These are phyloP conservation scores for Crotalus tigris DNA, from an alignment of 2,113 vertebrate species.

Conservation along the genomic window DNA sequence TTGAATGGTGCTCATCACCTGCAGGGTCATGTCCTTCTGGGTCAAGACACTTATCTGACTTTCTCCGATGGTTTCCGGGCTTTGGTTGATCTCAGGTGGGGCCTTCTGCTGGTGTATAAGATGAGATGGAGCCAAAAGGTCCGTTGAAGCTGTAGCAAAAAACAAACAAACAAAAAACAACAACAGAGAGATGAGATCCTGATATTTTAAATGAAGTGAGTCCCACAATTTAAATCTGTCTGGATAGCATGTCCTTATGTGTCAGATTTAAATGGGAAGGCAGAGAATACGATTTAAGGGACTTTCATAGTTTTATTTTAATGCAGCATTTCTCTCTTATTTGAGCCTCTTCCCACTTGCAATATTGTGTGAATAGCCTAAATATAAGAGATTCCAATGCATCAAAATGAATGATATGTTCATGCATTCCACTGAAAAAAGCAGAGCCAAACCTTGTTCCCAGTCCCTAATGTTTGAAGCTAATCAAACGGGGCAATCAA, in stretches of 20 bases:
- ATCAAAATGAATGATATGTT: neutral
- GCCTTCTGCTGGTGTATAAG: neutral
- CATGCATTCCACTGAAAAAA: neutral
- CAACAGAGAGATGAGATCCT: neutral
- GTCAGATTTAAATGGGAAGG: neutral
- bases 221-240: neutral
- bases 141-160: neutral
- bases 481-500: neutral
- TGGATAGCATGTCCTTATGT: no score
- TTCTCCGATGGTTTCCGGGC: accelerated
- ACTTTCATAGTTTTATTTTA: no score
- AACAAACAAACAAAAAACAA: accelerated
- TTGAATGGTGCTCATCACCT: slow-evolving; percentile 74
- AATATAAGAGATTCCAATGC: neutral
- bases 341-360: neutral
- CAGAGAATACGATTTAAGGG: neutral
- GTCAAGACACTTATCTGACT: neutral
- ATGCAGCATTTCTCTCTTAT: neutral
- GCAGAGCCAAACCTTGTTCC: neutral
- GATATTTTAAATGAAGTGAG: neutral
- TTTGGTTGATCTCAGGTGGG: accelerated
- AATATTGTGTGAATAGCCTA: no score
- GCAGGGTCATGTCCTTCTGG: slow-evolving; percentile 66
- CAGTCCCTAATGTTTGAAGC: neutral
- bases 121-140: neutral